These are phyloP conservation scores for Cyprinus carpio DNA, from an alignment of 2,113 vertebrate genomes.

Conservation along the genomic window DNA sequence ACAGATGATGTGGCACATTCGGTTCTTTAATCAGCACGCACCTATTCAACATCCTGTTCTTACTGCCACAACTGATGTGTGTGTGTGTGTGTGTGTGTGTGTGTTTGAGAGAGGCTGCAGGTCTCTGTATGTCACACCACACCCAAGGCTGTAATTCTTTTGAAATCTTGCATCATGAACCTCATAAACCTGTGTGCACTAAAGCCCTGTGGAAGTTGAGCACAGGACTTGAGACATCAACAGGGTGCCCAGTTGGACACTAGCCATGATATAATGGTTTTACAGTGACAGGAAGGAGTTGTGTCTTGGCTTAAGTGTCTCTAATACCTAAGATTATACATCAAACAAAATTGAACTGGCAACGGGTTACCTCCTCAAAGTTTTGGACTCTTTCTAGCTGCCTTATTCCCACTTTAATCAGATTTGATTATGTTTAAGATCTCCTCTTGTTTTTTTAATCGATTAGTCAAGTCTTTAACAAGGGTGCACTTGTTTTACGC, in stretches of 20 bases:
- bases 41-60: conserved; percentile 35
- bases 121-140: conserved; percentile 1
- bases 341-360: conserved; percentile 47
- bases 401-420: conserved; percentile 70
- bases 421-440: conserved; percentile 27
- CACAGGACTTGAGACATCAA: background rate
- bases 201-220: conserved; percentile 33
- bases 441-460: background rate
- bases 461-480: background rate
- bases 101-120: conserved; percentile 1
- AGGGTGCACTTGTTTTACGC: conserved; percentile 3
- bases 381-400: conserved; percentile 68
- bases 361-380: conserved; percentile 29
- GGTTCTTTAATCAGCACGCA: conserved; percentile 36
- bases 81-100: conserved; percentile 27
- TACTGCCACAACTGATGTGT: conserved; percentile 36
- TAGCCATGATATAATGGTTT: background rate
- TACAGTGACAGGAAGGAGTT: background rate
- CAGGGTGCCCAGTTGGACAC: conserved; percentile 14
- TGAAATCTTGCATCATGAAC: conserved; percentile 30
- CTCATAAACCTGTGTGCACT: conserved; percentile 58
- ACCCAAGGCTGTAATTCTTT: conserved; percentile 15
- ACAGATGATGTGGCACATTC: conserved; percentile 29
- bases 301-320: conserved; percentile 6
- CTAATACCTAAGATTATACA: conserved; percentile 25